phyloP scores from a whole-genome alignment of 2,113 vertebrate species.

The Eira barbara region DNA sequence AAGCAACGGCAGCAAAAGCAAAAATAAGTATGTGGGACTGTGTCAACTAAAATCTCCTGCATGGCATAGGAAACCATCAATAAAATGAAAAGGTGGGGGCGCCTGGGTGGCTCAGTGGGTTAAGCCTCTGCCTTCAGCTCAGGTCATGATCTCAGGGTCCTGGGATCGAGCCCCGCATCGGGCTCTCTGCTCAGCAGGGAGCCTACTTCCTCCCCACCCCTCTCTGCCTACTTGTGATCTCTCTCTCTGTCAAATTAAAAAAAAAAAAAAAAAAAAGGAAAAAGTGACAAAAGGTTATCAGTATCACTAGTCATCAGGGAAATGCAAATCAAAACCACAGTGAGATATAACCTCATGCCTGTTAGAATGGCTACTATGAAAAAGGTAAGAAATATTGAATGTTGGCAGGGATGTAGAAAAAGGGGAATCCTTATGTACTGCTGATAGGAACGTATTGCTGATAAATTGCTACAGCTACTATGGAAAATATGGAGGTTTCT shows the following conservation, averaged over 20 bases:
- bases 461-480: background rate
- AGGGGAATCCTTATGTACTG: background rate
- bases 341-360: background rate
- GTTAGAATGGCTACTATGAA: background rate
- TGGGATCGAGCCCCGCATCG: no score
- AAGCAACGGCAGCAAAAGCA: background rate
- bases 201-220: no score
- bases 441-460: background rate
- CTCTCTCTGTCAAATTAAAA: no score
- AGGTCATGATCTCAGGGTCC: no score
- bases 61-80: background rate
- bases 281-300: background rate
- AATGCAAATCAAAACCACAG: background rate
- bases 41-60: background rate
- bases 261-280: background rate
- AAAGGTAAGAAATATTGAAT: background rate
- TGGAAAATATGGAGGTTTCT: background rate
- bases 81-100: background rate
- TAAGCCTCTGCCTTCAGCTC: no score
- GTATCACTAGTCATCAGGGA: background rate
- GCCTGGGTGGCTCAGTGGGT: no score
- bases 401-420: background rate
- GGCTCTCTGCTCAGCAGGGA: no score
- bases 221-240: no score
- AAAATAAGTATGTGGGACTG: background rate